A percentile compares a stretch with the other conserved stretches of the same genome.
Conservation (phyloP, 2,888 invertebrate genomes). For the Macrophya annulata region DNA sequence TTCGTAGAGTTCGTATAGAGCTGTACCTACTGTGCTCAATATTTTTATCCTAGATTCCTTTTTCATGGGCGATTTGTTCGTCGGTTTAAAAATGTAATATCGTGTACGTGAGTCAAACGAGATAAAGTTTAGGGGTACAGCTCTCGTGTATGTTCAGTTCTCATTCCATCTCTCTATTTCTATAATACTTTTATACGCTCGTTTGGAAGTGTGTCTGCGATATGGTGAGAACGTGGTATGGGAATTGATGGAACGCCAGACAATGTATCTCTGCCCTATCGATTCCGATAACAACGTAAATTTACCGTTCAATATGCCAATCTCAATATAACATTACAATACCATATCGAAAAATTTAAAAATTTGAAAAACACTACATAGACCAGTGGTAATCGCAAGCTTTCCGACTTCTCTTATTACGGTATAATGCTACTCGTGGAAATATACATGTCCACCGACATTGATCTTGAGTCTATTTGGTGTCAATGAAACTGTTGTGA, state of each 20-base stretch:
- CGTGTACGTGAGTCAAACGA: neutral
- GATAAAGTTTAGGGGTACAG: constrained; percentile 8
- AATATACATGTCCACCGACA: neutral
- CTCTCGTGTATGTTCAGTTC: neutral
- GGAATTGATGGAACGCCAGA: neutral
- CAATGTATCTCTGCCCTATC: neutral
- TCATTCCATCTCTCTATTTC: neutral
- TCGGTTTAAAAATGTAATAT: neutral
- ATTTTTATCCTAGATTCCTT: neutral
- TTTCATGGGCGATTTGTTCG: neutral
- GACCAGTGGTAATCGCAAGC: neutral
- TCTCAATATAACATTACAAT: neutral
- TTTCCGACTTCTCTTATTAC: neutral
- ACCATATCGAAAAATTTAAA: neutral
- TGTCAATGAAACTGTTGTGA: neutral
- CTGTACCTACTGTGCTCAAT: neutral
- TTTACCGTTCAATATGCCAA: constrained; percentile 1
- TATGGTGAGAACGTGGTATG: neutral
- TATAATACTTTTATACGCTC: neutral
- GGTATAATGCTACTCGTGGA: neutral
- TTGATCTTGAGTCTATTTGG: neutral
- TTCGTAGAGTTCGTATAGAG: neutral
- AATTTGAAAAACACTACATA: neutral
- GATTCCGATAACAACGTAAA: constrained; percentile 21
- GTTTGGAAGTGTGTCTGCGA: neutral